Percentiles rank a stretch among this genome's conserved stretches.
Conservation (phyloP, 2,888 invertebrate species). For the Hofmannophila pseudospretella region DNA sequence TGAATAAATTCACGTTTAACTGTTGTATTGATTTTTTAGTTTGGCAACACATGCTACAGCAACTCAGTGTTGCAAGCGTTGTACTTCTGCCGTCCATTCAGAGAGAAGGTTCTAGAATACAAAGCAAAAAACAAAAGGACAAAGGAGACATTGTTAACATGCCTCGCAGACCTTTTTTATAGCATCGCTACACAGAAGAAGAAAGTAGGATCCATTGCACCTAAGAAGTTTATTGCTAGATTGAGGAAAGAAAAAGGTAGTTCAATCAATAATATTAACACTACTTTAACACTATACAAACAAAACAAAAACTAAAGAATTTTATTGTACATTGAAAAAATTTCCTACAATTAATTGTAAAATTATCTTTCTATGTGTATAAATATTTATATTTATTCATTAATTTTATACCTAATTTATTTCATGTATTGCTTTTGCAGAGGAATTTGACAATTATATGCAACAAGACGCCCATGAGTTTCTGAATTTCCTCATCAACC, state of each 20-base stretch:
- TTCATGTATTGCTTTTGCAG: constrained; percentile 75
- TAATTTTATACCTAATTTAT: too few species aligned
- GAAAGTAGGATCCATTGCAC: constrained; percentile 99
- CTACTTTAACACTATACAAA: too few species aligned
- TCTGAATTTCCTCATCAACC: constrained; percentile 98
- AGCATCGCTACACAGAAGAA: constrained; percentile 99
- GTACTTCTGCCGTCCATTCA: constrained; percentile 99
- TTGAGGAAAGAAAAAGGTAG: constrained; percentile 98
- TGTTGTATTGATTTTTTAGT: constrained; percentile 81
- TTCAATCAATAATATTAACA: too few species aligned
- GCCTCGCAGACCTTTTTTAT: constrained; percentile 98
- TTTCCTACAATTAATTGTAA: constrained; percentile 4
- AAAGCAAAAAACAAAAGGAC: constrained; percentile 96
- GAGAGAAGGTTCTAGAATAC: constrained; percentile 98
- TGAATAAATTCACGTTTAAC: too few species aligned
- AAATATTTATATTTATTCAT: too few species aligned
- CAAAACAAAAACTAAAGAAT: too few species aligned
- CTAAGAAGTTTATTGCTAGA: constrained; percentile 99
- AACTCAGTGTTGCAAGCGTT: constrained; percentile 99
- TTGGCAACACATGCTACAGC: constrained; percentile 99
- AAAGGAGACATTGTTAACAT: constrained; percentile 98
- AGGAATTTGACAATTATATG: constrained; percentile 99
- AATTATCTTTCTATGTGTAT: too few species aligned
- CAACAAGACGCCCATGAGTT: constrained; percentile 99
- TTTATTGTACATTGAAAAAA: too few species aligned